Conservation (phyloP, 1,140 invertebrate species). For the Drosophila tristis region DNA sequence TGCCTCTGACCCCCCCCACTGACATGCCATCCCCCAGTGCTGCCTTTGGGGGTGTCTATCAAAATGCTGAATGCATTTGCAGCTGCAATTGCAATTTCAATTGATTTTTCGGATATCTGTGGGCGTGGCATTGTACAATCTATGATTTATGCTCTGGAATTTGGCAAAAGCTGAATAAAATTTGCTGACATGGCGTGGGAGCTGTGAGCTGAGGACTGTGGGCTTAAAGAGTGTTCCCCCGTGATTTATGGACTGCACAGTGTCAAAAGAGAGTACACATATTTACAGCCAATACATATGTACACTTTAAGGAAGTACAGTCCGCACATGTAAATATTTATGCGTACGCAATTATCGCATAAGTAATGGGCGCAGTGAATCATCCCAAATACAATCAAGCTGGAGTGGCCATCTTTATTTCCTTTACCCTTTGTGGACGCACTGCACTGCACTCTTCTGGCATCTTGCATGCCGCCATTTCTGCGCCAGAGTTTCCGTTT, state of each 20-base stretch:
- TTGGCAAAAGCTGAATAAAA: slow-evolving; percentile 51
- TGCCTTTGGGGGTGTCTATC: slow-evolving; percentile 58
- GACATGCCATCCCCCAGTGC: too few relatives aligned
- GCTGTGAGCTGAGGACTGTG: background rate
- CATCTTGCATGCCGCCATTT: background rate
- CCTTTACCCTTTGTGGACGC: too few relatives aligned
- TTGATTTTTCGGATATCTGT: slow-evolving; percentile 63
- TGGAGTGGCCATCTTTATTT: background rate
- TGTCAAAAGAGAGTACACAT: too few relatives aligned
- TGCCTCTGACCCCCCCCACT: slow-evolving; percentile 25
- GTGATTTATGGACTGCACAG: slow-evolving; percentile 1
- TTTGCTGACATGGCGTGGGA: background rate
- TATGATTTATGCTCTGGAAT: slow-evolving; percentile 65
- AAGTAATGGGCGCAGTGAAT: slow-evolving; percentile 17
- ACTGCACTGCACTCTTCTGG: too few relatives aligned
- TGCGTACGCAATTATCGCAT: background rate
- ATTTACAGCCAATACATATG: too few relatives aligned
- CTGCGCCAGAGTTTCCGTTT: slow-evolving; percentile 28
- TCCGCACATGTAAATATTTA: too few relatives aligned
- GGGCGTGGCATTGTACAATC: slow-evolving; percentile 58
- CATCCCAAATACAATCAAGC: background rate
- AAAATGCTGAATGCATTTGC: slow-evolving; percentile 68
- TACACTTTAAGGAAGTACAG: too few relatives aligned
- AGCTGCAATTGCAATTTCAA: slow-evolving; percentile 61
- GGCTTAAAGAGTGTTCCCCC: slow-evolving; percentile 11